Evolutionary conservation across 2,888 invertebrate genomes (phyloP), one percentile per base, ranked within the genome.

Genomic region (Eupithecia subumbrata): DNA sequence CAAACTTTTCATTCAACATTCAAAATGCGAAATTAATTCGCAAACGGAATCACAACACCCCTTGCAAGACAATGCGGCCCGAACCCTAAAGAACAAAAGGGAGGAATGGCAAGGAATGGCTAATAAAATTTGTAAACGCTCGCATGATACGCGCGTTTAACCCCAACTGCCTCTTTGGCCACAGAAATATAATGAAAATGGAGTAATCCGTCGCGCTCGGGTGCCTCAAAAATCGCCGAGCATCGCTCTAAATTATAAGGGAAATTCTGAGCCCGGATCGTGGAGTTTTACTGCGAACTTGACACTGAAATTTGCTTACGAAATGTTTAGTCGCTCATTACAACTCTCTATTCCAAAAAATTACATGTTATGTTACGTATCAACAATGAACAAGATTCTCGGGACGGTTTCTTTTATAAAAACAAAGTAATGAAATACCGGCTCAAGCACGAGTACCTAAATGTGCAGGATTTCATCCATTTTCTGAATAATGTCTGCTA

Each of bases 81-180:
- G 75, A 81, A 74, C 78, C 76, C 76, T 60, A 79, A 86, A 87
- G 90, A 91, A 92, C 90, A 92, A 90, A 90, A 89, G 90, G 80
- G 76, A 78, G 74, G 66, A 74, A 76, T 84, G 89, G 89, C 90
- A 76, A 78, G 78, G 90, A 88, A 85, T 84, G 89, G 89, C 90
- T 90, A 92, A 92, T 94, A 94, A 94, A 94, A 93, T 94, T 92
- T 92, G 92, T 91, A 92, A 93, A 91, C 90, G 92, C 88, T 87
- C 89, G 89, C 90, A 90, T 90, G 94, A 93, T 90, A 92, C 93
- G 94, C 88, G 89, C 91, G 90, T 91, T 94, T 94, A 92, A 91
- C 92, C 90, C 83, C 88, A 84, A 83, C 87, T 86, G 87, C 83
- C 85, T 87, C 86, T 88, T 88, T 77, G 77, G 86, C 83, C 88